phyloP scores from a whole-genome alignment of 2,113 vertebrate genomes.

The Climacteris rufus region DNA sequence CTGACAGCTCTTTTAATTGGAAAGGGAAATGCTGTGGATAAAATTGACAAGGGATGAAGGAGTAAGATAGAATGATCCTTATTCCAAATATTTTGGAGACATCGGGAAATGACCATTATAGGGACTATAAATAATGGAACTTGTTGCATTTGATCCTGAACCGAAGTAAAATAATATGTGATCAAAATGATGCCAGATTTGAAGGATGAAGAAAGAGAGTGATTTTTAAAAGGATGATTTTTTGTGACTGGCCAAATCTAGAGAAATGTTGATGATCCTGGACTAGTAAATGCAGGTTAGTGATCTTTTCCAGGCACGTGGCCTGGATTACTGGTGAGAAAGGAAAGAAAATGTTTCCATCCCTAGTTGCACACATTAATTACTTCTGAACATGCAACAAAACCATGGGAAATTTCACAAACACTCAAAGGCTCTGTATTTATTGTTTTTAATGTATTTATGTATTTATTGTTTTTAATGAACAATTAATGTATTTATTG shows the following conservation, averaged over 20 bases:
- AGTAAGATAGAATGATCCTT: slow-evolving; percentile 14
- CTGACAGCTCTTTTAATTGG: slow-evolving; percentile 60
- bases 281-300: slow-evolving; percentile 11
- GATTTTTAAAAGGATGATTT: slow-evolving; percentile 11
- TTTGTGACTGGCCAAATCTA: slow-evolving; percentile 34
- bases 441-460: too few species aligned
- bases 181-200: not conserved
- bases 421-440: not conserved
- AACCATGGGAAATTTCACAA: not conserved
- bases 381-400: slow-evolving; percentile 25
- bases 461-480: not conserved
- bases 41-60: slow-evolving; percentile 35
- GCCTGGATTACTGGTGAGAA: not conserved
- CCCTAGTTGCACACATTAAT: not conserved
- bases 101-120: not conserved
- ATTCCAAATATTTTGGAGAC: not conserved
- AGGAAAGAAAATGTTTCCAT: not conserved
- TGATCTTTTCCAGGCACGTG: not conserved
- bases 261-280: slow-evolving; percentile 19
- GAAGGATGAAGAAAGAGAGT: not conserved
- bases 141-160: not conserved
- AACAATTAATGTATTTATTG: not conserved
- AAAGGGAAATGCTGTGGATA: slow-evolving; percentile 57
- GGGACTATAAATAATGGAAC: not conserved
- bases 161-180: not conserved